Base-by-base conservation (phyloP, 2,888 invertebrate species). In the Drosophila mimetica region DNA sequence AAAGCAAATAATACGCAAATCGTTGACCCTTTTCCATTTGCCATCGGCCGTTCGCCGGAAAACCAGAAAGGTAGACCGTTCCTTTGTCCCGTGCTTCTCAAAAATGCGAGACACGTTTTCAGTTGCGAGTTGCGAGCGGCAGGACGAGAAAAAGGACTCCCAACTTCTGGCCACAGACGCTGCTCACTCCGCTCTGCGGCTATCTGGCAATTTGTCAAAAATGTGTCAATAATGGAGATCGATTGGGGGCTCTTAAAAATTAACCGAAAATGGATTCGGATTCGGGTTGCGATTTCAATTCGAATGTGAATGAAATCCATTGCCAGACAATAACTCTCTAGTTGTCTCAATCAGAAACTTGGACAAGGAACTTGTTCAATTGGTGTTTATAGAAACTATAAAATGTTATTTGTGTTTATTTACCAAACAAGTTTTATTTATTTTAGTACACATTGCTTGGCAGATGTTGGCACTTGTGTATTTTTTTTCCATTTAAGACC, bases 191-290 rank as follows among this genome's bases (percentile, higher is more conserved):
- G 64, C 46, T 18, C 63, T 71, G 71, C 63, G 74, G 71, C 61
- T 65, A 65, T 60, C 71, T 73, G 84, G 76, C 80, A 86, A 84
- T 84, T 84, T 84, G 88, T 84, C 88, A 84, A 88, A 83, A 88
- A 84, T 86, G 86, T 86, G 88, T 88, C 86, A 88, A 84, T 88
- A 84, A 84, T 86, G 74, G 83, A 77, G 71, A 86, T 79, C 77
- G 79, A 83, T 88, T 83, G 86, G 50, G 64, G 66, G 59, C 75
- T 70, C 69, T 77, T 71, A 65, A 71, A 78, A 82, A 76, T 78
- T 67, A 71, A 73, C 61, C 69, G 34, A 76, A 79, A 79, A 73
- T 71, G 79, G 63, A 67, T 69, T 73, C 76, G 16, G 63, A 67
- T 54, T 73, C 76, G 16, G 63, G 54, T 54, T 73, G 73, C n/a